Conservation (phyloP, 2,113 vertebrate genomes). For the Leucosticte australis region DNA sequence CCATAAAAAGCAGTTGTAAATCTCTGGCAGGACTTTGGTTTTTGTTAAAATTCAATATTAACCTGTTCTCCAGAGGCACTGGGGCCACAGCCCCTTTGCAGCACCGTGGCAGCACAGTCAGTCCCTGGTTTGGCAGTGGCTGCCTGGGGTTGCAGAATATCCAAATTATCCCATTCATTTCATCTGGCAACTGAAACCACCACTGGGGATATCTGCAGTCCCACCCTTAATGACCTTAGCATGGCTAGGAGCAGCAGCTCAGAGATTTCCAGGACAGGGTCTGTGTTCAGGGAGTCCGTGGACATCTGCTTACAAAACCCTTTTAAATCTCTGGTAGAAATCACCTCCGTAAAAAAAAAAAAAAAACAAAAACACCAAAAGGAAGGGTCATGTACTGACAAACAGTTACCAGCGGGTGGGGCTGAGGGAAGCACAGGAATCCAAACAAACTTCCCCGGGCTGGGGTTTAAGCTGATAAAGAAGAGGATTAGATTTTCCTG, state of each 20-base stretch:
- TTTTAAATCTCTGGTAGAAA: neutral
- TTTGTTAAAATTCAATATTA: neutral
- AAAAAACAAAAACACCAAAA: neutral
- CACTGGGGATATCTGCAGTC: neutral
- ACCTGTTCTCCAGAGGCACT: neutral
- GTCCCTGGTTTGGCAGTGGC: neutral
- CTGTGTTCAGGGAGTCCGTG: neutral
- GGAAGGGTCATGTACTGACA: neutral
- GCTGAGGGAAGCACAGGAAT: neutral
- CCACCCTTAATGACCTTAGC: neutral
- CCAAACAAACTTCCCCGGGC: neutral
- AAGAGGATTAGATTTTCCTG: constrained; percentile 33
- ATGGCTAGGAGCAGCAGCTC: neutral
- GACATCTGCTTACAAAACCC: neutral
- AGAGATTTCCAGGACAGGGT: neutral
- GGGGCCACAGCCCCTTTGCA: neutral
- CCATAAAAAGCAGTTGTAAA: neutral
- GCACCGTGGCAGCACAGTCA: rapidly evolving
- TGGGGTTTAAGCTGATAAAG: neutral
- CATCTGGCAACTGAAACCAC: neutral
- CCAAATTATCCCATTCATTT: neutral
- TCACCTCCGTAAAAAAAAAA: neutral
- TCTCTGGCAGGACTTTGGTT: neutral
- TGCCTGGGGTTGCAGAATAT: neutral
- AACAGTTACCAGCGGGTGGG: neutral